Evolutionary conservation across 1,140 invertebrate genomes (phyloP).

Genomic region (Xylocopa sonorina): DNA sequence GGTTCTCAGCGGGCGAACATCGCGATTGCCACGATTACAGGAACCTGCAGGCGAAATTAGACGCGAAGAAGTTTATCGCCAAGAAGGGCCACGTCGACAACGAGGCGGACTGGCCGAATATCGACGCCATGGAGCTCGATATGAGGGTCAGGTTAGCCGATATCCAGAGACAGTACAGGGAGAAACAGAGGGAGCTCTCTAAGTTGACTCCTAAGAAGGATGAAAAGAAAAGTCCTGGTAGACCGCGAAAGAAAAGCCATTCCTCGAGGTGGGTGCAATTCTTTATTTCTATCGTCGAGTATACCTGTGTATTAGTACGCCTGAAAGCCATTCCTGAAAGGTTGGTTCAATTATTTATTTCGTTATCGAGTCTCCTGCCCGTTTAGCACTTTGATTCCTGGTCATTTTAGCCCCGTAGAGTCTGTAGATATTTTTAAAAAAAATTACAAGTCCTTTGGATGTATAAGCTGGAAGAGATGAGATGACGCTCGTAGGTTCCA

Average conservation of each 20-base stretch:
- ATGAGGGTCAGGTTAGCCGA: slow-evolving; percentile 91
- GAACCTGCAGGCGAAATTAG: slow-evolving; percentile 79
- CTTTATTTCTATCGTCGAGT: background rate
- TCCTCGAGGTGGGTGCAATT: slow-evolving; percentile 70
- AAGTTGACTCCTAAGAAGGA: slow-evolving; percentile 85
- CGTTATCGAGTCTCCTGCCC: too few species aligned
- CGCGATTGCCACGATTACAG: slow-evolving; percentile 74
- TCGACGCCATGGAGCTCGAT: slow-evolving; percentile 89
- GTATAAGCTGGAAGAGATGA: too few species aligned
- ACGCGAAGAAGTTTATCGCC: slow-evolving; percentile 79
- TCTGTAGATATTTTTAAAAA: too few species aligned
- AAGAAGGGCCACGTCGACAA: slow-evolving; percentile 70
- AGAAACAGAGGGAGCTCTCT: slow-evolving; percentile 91
- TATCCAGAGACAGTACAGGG: slow-evolving; percentile 90
- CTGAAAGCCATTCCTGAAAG: too few species aligned
- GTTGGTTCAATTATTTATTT: too few species aligned
- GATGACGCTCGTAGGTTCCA: too few species aligned
- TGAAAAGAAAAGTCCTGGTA: slow-evolving; percentile 72
- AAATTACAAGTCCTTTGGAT: too few species aligned
- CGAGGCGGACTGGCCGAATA: slow-evolving; percentile 83
- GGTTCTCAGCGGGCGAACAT: slow-evolving; percentile 19
- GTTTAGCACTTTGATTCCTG: too few species aligned
- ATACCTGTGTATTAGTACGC: too few species aligned
- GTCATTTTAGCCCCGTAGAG: too few species aligned
- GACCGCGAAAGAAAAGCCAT: slow-evolving; percentile 75